These are phyloP conservation scores for Genyomyrus donnyi DNA, from an alignment of 2,113 vertebrate genomes.

Conservation along the genomic window DNA sequence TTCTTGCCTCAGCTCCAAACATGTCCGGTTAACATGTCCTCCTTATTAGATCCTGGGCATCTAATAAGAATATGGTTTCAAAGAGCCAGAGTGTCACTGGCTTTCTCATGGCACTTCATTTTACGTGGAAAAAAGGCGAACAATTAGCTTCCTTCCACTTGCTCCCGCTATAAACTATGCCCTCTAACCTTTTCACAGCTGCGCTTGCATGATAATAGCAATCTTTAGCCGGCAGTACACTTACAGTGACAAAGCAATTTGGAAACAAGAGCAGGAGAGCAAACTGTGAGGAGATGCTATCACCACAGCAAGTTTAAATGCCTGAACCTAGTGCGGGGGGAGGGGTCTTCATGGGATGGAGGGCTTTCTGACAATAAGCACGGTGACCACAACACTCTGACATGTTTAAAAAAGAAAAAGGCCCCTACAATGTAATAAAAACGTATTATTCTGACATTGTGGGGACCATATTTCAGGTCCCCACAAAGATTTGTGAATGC, in stretches of 20 bases:
- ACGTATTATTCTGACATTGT: too few species aligned
- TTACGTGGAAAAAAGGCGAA: not conserved
- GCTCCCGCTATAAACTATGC: not conserved
- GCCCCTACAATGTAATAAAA: too few species aligned
- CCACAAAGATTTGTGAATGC: too few species aligned
- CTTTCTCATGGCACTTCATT: not conserved
- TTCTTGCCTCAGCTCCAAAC: not conserved
- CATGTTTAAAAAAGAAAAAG: not conserved
- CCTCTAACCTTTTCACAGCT: slow-evolving; percentile 6
- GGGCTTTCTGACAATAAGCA: not conserved
- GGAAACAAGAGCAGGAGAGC: not conserved
- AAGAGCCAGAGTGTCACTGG: not conserved
- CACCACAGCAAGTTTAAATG: not conserved
- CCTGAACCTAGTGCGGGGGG: not conserved
- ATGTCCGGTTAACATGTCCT: not conserved
- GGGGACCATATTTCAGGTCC: too few species aligned
- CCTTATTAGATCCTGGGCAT: too few species aligned
- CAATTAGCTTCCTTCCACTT: slow-evolving; percentile 9
- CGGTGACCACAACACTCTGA: not conserved
- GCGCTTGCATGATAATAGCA: not conserved
- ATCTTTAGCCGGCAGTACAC: not conserved
- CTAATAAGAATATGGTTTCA: not conserved
- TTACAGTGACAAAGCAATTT: slow-evolving; percentile 11
- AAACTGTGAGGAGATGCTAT: not conserved
- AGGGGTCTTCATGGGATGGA: not conserved